Percentiles rank a stretch among this genome's conserved stretches.
Evolutionary conservation across 2,113 vertebrate genomes (phyloP).

Genomic region (Rynchops niger): DNA sequence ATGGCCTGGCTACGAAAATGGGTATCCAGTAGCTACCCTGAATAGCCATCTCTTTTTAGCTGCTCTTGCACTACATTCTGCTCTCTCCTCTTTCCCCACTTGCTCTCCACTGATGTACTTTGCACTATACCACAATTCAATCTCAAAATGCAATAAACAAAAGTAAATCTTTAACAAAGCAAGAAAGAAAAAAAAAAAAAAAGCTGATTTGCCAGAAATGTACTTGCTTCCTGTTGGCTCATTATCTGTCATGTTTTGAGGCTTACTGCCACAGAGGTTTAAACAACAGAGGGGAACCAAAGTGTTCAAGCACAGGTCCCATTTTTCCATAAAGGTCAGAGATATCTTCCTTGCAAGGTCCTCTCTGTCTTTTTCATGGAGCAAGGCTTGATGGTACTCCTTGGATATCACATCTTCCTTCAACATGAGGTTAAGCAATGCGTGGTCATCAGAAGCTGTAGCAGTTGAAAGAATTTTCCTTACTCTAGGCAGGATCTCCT

Average conservation of each 20-base stretch:
- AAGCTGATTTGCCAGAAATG: slow-evolving; percentile 35
- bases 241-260: not conserved
- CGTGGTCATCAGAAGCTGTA: slow-evolving; percentile 32
- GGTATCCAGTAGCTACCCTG: not conserved
- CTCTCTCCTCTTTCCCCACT: not conserved
- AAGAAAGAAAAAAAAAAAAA: not conserved
- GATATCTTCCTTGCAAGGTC: slow-evolving; percentile 76
- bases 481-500: slow-evolving; percentile 73
- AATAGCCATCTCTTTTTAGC: not conserved
- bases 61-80: not conserved
- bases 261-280: not conserved
- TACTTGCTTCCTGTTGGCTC: not conserved
- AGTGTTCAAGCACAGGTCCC: slow-evolving; percentile 34
- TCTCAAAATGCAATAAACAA: not conserved
- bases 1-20: not conserved
- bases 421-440: slow-evolving; percentile 67
- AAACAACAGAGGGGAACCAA: not conserved
- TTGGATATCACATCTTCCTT: slow-evolving; percentile 73
- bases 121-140: not conserved
- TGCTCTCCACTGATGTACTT: not conserved
- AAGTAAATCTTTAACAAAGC: slow-evolving; percentile 2
- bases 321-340: slow-evolving; percentile 75
- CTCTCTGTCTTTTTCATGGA: slow-evolving; percentile 64
- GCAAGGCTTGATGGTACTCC: slow-evolving; percentile 73
- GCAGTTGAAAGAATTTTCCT: slow-evolving; percentile 57